Base-by-base conservation (phyloP, 2,888 invertebrate genomes). In the Pterostichus niger region DNA sequence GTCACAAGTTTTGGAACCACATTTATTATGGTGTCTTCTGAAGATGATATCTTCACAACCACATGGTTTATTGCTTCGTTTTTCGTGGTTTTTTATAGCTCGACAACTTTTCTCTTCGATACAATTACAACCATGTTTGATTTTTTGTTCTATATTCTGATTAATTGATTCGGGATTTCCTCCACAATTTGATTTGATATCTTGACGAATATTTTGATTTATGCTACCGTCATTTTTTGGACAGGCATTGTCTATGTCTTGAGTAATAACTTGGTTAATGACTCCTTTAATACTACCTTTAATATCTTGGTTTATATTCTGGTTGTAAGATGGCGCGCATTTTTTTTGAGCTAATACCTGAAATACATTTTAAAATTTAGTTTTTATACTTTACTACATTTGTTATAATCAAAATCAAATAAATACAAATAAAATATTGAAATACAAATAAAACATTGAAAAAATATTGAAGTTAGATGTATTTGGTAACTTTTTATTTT, bases 181-280 rank as follows among this genome's bases (percentile, higher is more conserved):
- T 2, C 11, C n/a, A 0, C 31, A 13, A 9, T 44, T 46, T 33
- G 31, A 31, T 9, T 15, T 31, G 5, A 82, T 35, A 17, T 82
- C 82, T 75, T 82, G 82, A 31, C 35, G 54, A n/a, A 82, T 82
- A 15, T 75, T 75, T 61, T 82, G 82, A 15, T 82, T 82, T n/a
- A 82, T 35, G 0, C 33, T n/a, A 0, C 46, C 75, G 1, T 46
- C 44, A 24, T n/a, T 15, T 17, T 46, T 56, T 10, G 40, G 46
- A 17, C 59, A 59, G n/a, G 40, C 61, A 9, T 75, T 75, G 33
- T 82, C 46, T 5, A 82, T 73, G 31, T 82, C 75, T 82, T 82
- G 82, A 5, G 44, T 40, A 10, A 82, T 82, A 5, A 59, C 75
- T 82, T 82, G 82, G 31, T 82, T 82, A 10, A 82, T 46, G 10